Percentiles rank a stretch among this genome's conserved stretches.
Evolutionary conservation across 2,888 invertebrate species (phyloP).

Genomic region (Sesia apiformis): DNA sequence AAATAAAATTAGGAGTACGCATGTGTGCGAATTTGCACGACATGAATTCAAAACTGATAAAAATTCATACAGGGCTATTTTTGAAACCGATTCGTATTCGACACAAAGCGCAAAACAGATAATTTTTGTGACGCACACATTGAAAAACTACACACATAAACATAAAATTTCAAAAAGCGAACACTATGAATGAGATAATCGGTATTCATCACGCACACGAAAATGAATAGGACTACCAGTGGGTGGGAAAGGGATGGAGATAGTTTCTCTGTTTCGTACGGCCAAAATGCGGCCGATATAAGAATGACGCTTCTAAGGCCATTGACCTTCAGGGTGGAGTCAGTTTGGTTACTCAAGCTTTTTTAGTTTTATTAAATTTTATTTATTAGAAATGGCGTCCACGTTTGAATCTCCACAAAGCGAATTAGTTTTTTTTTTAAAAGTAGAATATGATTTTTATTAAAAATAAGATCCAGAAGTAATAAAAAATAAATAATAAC

Average conservation of each 20-base stretch:
- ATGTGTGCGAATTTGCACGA: constrained; percentile 11
- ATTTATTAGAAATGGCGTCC: not conserved
- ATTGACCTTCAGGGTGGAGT: constrained; percentile 47
- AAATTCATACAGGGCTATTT: constrained; percentile 49
- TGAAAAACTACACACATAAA: constrained; percentile 34
- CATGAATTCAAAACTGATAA: constrained; percentile 37
- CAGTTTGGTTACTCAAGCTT: constrained; percentile 16
- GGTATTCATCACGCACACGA: constrained; percentile 66
- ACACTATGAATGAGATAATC: constrained; percentile 58
- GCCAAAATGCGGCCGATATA: constrained; percentile 71
- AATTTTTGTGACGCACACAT: constrained; percentile 57
- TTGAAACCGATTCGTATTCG: constrained; percentile 51
- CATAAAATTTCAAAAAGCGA: constrained; percentile 55
- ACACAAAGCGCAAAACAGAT: constrained; percentile 38
- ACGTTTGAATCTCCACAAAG: too few species aligned
- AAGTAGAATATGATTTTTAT: too few species aligned
- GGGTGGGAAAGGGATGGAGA: constrained; percentile 40
- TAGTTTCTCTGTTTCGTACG: constrained; percentile 48
- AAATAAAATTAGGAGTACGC: constrained; percentile 19
- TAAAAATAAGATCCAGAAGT: too few species aligned
- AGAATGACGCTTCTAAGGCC: constrained; percentile 69
- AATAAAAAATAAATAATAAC: too few species aligned
- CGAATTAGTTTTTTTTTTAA: too few species aligned
- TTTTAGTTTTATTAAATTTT: not conserved
- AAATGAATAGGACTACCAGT: constrained; percentile 43